Conservation (phyloP, 2,113 vertebrate genomes). For the Monopterus albus region DNA sequence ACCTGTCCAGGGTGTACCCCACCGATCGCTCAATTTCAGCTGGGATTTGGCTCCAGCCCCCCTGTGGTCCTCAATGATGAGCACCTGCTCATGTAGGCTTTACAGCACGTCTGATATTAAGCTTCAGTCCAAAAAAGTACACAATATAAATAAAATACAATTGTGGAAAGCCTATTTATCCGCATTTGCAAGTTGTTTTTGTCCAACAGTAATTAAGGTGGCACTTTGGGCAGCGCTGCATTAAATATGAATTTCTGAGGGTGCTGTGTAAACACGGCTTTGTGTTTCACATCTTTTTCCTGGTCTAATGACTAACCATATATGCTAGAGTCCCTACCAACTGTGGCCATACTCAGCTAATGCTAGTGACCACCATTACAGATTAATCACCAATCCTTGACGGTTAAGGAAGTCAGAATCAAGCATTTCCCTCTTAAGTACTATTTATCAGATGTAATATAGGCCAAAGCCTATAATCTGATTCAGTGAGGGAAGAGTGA, state of each 20-base stretch:
- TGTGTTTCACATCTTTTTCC: constrained; percentile 5
- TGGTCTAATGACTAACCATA: constrained; percentile 32
- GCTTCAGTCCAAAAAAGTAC: not conserved
- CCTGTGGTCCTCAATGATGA: no score
- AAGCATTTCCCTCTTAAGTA: constrained; percentile 20
- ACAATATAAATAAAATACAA: not conserved
- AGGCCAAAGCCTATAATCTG: constrained; percentile 59
- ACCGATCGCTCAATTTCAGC: no score
- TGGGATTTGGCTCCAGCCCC: no score
- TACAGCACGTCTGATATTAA: no score
- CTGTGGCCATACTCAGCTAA: constrained; percentile 15
- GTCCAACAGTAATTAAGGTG: no score
- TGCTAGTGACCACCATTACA: constrained; percentile 12
- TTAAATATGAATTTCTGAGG: constrained; percentile 8
- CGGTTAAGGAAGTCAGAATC: constrained; percentile 36
- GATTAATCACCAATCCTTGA: constrained; percentile 38
- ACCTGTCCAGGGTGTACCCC: no score
- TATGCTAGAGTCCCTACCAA: not conserved
- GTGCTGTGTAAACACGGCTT: not conserved
- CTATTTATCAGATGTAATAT: constrained; percentile 40
- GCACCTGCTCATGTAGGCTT: no score
- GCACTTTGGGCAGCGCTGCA: not conserved
- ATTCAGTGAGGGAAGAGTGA: constrained; percentile 47
- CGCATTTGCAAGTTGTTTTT: no score
- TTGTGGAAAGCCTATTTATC: no score